Conservation (phyloP, 2,797 vertebrate species). For the Ptychadena robeensis region DNA sequence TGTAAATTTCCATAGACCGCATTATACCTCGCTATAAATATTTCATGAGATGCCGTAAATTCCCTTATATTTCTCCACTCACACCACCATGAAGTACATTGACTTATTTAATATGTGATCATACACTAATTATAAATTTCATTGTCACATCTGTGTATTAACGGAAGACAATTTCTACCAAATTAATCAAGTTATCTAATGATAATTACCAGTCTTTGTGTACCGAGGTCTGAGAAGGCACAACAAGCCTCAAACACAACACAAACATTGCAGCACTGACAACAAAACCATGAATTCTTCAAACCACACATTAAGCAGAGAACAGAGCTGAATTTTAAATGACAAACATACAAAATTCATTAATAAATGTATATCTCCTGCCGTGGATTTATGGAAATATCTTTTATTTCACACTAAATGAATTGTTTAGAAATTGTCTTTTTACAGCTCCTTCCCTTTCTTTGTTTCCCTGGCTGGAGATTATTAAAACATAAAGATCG, state of each 20-base stretch:
- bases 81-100: conserved; percentile 60
- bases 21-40: conserved; percentile 3
- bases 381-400: background rate
- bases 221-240: background rate
- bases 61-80: conserved; percentile 52
- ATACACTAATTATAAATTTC: conserved; percentile 76
- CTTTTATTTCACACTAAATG: background rate
- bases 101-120: conserved; percentile 67
- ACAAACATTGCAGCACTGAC: background rate
- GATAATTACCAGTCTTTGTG: background rate
- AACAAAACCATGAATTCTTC: background rate
- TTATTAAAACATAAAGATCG: too few relatives aligned
- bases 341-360: background rate
- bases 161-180: conserved; percentile 63
- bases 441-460: too few relatives aligned
- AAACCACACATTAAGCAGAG: background rate
- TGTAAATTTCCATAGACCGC: conserved; percentile 10
- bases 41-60: conserved; percentile 26
- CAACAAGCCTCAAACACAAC: background rate
- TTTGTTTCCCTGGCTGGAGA: too few relatives aligned
- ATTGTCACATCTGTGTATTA: conserved; percentile 75
- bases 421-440: too few relatives aligned
- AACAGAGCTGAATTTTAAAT: background rate
- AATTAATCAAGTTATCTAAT: conserved; percentile 60
- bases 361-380: background rate